A percentile compares a stretch with the other conserved stretches of the same genome.
Conservation (phyloP, 2,113 vertebrate genomes). For the Hemichromis elongatus region DNA sequence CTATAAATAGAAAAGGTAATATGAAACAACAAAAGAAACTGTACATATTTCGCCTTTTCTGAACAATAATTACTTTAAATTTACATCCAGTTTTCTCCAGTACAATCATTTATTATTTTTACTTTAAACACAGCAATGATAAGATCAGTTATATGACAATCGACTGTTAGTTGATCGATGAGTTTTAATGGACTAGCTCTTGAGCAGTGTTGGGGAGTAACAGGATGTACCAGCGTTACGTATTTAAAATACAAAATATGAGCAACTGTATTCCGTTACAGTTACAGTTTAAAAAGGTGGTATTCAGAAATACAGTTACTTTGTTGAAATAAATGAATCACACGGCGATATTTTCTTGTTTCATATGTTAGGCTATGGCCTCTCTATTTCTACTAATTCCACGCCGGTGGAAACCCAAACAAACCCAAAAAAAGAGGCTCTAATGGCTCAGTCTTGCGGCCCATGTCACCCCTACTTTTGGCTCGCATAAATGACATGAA, state of each 20-base stretch:
- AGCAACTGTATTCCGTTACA: too few species aligned
- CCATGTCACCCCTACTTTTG: too few species aligned
- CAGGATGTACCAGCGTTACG: too few species aligned
- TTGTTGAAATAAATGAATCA: too few species aligned
- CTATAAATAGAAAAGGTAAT: slow-evolving; percentile 42
- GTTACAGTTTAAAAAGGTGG: too few species aligned
- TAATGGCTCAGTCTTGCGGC: too few species aligned
- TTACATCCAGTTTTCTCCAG: background rate
- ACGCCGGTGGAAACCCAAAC: background rate
- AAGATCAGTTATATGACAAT: background rate
- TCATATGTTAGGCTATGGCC: background rate
- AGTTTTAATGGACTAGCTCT: background rate
- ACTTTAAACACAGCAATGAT: background rate
- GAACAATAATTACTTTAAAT: background rate
- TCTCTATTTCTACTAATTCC: background rate
- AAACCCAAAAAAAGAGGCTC: too few species aligned
- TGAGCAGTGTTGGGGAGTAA: too few species aligned
- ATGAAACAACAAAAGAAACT: background rate
- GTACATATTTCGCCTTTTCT: background rate
- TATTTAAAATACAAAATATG: too few species aligned
- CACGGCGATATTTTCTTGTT: background rate
- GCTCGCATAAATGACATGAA: too few species aligned
- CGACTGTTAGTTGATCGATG: background rate
- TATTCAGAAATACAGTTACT: too few species aligned
- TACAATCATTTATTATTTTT: background rate